Evolutionary conservation across 2,797 vertebrate species (phyloP).

Genomic region (Chelon auratus): DNA sequence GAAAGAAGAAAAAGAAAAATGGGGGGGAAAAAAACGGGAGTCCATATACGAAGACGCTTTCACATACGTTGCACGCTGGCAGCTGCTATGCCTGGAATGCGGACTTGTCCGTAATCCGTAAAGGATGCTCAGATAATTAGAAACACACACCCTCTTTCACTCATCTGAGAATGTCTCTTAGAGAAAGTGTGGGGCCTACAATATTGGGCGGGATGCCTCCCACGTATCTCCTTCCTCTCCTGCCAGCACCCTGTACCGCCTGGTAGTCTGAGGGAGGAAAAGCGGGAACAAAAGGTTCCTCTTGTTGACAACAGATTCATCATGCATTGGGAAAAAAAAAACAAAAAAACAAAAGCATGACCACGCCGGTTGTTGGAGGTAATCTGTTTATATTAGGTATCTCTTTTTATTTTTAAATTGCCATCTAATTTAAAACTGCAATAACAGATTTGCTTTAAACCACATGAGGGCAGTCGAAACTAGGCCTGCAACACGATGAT

Average conservation of each 20-base stretch:
- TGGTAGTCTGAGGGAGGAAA: slow-evolving; percentile 40
- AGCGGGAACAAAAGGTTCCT: slow-evolving; percentile 16
- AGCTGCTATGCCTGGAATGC: not conserved
- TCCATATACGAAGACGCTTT: not conserved
- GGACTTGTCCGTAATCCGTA: slow-evolving; percentile 11
- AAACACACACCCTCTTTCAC: slow-evolving; percentile 2
- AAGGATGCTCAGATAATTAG: slow-evolving; percentile 27
- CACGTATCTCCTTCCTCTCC: slow-evolving; percentile 24
- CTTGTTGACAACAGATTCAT: slow-evolving; percentile 6
- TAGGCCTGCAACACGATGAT: too few relatives aligned
- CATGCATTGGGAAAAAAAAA: slow-evolving; percentile 2
- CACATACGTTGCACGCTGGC: not conserved
- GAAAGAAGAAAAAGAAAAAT: slow-evolving; percentile 6
- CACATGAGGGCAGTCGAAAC: not conserved
- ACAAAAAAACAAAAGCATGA: not conserved
- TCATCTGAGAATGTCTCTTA: slow-evolving; percentile 22
- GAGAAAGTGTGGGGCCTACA: slow-evolving; percentile 24
- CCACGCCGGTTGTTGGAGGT: too few relatives aligned
- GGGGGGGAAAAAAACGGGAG: not conserved
- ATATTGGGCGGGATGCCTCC: slow-evolving; percentile 35
- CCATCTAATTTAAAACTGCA: not conserved
- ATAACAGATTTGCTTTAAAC: not conserved
- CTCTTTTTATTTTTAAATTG: not conserved
- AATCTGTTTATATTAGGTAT: not conserved
- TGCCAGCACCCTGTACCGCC: slow-evolving; percentile 43